Percentiles rank a stretch among this genome's conserved stretches.
Evolutionary conservation across 1,140 invertebrate species (phyloP).

Genomic region (Anthonomus grandis): DNA sequence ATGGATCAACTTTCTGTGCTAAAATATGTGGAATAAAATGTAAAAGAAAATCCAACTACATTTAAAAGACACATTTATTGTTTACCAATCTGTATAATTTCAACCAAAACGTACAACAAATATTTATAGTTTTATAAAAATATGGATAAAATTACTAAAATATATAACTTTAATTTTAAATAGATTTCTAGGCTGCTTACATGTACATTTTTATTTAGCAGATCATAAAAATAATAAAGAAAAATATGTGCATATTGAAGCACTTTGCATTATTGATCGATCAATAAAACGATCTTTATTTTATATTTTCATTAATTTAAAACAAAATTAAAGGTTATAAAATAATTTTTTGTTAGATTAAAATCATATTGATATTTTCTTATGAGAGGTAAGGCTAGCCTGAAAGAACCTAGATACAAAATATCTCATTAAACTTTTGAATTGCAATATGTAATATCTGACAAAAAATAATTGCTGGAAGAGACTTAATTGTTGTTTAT

Average conservation of each 20-base stretch:
- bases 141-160: constrained; percentile 12
- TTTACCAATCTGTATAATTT: constrained; percentile 14
- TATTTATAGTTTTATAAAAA: constrained; percentile 13
- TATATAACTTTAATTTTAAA: neutral
- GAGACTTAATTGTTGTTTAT: too few species aligned
- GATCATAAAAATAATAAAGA: too few species aligned
- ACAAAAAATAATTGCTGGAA: too few species aligned
- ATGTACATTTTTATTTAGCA: too few species aligned
- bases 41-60: neutral
- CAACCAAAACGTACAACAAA: constrained; percentile 2
- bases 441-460: too few species aligned
- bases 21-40: too few species aligned
- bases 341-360: neutral
- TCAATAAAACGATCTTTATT: too few species aligned
- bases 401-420: constrained; percentile 13
- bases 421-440: too few species aligned
- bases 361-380: constrained; percentile 1
- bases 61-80: constrained; percentile 18
- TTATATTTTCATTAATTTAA: neutral
- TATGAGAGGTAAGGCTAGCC: too few species aligned
- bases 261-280: neutral
- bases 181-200: neutral
- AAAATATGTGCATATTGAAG: neutral
- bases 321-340: neutral
- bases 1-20: too few species aligned